These are phyloP conservation scores for Anhinga rufa DNA, from an alignment of 2,113 vertebrate genomes.

Conservation along the genomic window DNA sequence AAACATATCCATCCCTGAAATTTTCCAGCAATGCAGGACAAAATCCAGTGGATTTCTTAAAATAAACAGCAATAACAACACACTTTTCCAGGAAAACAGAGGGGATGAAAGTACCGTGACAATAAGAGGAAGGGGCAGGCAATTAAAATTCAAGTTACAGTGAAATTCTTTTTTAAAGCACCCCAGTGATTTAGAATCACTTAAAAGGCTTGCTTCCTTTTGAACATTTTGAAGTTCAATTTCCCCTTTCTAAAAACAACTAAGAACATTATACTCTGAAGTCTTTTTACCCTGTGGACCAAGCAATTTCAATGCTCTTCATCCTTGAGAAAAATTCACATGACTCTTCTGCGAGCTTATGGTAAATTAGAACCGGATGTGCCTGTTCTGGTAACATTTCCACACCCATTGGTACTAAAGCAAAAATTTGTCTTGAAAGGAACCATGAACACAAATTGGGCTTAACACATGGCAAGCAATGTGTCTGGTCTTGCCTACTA, in stretches of 20 bases:
- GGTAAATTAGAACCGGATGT: neutral
- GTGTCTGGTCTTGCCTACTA: neutral
- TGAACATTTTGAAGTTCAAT: neutral
- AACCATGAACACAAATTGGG: neutral
- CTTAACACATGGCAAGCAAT: neutral
- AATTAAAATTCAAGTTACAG: conserved; percentile 14
- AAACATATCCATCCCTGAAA: conserved; percentile 21
- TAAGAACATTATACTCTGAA: neutral
- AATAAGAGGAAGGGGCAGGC: conserved; percentile 10
- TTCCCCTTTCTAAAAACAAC: conserved; percentile 16
- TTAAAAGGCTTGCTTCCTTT: neutral
- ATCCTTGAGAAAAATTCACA: neutral
- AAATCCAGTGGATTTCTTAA: conserved; percentile 24
- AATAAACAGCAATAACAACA: neutral
- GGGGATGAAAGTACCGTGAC: neutral
- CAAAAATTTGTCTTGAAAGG: neutral
- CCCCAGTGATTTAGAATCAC: neutral
- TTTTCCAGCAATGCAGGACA: neutral
- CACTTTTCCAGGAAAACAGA: neutral
- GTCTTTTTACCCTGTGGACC: neutral
- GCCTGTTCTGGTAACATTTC: neutral
- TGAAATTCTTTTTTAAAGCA: conserved; percentile 6
- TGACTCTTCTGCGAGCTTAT: neutral
- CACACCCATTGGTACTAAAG: neutral
- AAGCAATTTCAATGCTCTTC: neutral